These are phyloP conservation scores for Myotis lucifugus DNA, from an alignment of 2,113 vertebrate genomes.

Conservation along the genomic window DNA sequence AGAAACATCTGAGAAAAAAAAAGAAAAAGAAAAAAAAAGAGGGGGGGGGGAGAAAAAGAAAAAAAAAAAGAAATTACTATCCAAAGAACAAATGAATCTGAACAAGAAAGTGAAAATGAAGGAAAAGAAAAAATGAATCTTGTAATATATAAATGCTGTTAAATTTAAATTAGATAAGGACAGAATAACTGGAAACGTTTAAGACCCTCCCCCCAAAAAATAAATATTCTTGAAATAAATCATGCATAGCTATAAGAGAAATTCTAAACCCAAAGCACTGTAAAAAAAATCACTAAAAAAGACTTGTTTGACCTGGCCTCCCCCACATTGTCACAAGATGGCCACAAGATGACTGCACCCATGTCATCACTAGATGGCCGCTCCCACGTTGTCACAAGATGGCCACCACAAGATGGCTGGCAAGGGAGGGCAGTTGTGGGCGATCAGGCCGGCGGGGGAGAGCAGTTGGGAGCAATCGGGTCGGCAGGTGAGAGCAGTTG, in stretches of 20 bases:
- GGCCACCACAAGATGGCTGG: too few relatives aligned
- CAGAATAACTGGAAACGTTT: background rate
- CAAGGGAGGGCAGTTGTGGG: too few relatives aligned
- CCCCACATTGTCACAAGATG: too few relatives aligned
- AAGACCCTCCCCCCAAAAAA: background rate
- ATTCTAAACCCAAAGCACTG: background rate
- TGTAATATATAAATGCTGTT: background rate
- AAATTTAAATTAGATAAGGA: background rate
- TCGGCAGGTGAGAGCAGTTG: too few relatives aligned
- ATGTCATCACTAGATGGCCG: too few relatives aligned
- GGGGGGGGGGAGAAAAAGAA: too few relatives aligned
- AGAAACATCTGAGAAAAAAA: too few relatives aligned
- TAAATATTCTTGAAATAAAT: slow-evolving; percentile 13
- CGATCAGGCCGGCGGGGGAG: too few relatives aligned
- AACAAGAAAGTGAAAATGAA: slow-evolving; percentile 10
- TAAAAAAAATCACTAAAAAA: background rate
- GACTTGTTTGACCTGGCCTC: background rate
- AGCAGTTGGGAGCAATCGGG: too few relatives aligned
- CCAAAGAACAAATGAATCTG: slow-evolving; percentile 6
- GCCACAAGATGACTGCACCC: too few relatives aligned
- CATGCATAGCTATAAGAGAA: background rate
- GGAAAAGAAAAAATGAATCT: background rate
- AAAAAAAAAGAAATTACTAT: background rate
- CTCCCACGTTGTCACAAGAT: too few relatives aligned
- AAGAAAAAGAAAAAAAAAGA: too few relatives aligned